These are phyloP conservation scores for Neosilurus hyrtlii DNA, from an alignment of 2,797 vertebrate genomes.

Conservation along the genomic window DNA sequence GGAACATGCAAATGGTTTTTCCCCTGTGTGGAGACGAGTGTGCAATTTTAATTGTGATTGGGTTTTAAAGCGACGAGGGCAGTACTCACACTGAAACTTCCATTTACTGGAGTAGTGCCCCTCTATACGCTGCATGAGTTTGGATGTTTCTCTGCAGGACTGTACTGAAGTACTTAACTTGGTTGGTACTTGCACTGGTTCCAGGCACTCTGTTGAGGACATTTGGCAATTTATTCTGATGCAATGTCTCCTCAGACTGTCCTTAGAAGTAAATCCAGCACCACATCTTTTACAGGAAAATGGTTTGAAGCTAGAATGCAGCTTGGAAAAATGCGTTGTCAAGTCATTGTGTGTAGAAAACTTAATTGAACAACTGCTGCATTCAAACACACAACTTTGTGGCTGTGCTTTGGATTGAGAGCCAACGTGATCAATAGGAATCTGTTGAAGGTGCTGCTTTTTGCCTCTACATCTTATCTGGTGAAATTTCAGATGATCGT, in stretches of 20 bases:
- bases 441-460: conserved; percentile 66
- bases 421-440: conserved; percentile 67
- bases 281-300: conserved; percentile 70
- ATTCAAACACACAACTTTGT: conserved; percentile 56
- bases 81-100: conserved; percentile 68
- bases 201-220: conserved; percentile 10
- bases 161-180: conserved; percentile 43
- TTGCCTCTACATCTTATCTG: conserved; percentile 69
- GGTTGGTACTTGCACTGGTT: conserved; percentile 15
- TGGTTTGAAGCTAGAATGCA: conserved; percentile 64
- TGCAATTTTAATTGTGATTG: conserved; percentile 64
- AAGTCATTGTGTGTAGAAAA: conserved; percentile 65
- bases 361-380: conserved; percentile 64
- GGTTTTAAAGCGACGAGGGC: conserved; percentile 69
- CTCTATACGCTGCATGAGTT: conserved; percentile 63
- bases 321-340: conserved; percentile 67
- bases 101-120: conserved; percentile 63
- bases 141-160: conserved; percentile 50
- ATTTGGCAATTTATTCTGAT: conserved; percentile 59
- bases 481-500: conserved; percentile 76
- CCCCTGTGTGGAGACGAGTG: conserved; percentile 74
- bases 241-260: conserved; percentile 63
- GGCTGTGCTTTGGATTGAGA: conserved; percentile 59
- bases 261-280: conserved; percentile 61
- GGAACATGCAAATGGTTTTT: conserved; percentile 71